Conservation (phyloP, 2,797 vertebrate species). For the Sebastolobus alascanus region DNA sequence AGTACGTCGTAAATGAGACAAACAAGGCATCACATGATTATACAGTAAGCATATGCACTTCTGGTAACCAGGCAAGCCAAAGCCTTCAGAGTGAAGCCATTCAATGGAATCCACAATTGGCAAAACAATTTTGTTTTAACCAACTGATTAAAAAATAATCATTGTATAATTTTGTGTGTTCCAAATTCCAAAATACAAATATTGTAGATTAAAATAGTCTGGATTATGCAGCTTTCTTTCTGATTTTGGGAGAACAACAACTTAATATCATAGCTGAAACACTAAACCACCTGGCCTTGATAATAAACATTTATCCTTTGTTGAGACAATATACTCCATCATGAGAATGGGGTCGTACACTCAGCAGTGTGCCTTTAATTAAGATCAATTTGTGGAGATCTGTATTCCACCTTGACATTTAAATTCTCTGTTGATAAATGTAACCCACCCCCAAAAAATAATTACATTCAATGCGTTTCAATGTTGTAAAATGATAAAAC, state of each 20-base stretch:
- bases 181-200: not conserved
- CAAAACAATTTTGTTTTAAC: not conserved
- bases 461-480: not conserved
- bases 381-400: not conserved
- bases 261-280: not conserved
- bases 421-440: not conserved
- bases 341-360: not conserved
- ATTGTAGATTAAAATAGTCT: not conserved
- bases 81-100: not conserved
- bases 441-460: not conserved
- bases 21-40: not conserved
- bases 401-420: not conserved
- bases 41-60: not conserved
- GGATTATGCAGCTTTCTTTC: not conserved
- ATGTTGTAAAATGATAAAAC: not conserved
- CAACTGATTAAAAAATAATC: not conserved
- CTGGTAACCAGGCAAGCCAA: not conserved
- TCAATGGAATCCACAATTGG: not conserved
- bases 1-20: conserved; percentile 5
- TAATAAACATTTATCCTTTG: not conserved
- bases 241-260: not conserved
- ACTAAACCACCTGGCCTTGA: not conserved
- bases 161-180: not conserved
- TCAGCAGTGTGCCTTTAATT: not conserved
- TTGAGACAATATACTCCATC: not conserved